A percentile compares a stretch with the other conserved stretches of the same genome.
These are phyloP conservation scores for Drosophila busckii DNA, from an alignment of 1,140 invertebrate species.

Conservation along the genomic window DNA sequence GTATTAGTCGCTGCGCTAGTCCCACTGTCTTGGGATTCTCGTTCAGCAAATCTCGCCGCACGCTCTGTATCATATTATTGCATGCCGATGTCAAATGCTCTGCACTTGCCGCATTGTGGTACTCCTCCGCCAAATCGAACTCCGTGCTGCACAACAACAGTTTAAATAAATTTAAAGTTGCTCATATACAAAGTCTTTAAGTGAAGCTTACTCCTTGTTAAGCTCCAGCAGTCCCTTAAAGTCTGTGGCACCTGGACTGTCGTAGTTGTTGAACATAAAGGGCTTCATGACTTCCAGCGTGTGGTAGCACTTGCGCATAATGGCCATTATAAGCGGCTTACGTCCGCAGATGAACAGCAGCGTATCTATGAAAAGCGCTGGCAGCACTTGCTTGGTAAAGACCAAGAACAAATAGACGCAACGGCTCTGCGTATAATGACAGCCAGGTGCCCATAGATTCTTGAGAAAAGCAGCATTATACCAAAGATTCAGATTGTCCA, in stretches of 20 bases:
- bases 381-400: constrained; percentile 52
- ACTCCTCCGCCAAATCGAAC: constrained; percentile 23
- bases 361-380: constrained; percentile 45
- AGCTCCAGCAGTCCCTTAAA: constrained; percentile 1
- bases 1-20: constrained; percentile 20
- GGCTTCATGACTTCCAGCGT: constrained; percentile 69
- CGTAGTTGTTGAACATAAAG: constrained; percentile 67
- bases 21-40: constrained; percentile 43
- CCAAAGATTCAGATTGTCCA: constrained; percentile 42
- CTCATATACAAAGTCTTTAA: background rate
- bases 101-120: background rate
- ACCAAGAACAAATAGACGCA: constrained; percentile 53
- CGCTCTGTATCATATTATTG: constrained; percentile 45
- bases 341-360: constrained; percentile 32
- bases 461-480: constrained; percentile 39
- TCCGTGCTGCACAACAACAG: constrained; percentile 44
- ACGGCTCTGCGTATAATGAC: constrained; percentile 45
- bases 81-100: constrained; percentile 3
- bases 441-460: constrained; percentile 45
- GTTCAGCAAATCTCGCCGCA: constrained; percentile 40
- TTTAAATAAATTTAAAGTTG: background rate
- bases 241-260: constrained; percentile 46
- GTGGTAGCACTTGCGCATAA: constrained; percentile 47
- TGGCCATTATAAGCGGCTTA: constrained; percentile 42
- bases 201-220: constrained; percentile 15